Percentiles rank a stretch among this genome's conserved stretches.
Evolutionary conservation across 2,888 invertebrate genomes (phyloP).

Genomic region (Synanthedon myopaeformis): DNA sequence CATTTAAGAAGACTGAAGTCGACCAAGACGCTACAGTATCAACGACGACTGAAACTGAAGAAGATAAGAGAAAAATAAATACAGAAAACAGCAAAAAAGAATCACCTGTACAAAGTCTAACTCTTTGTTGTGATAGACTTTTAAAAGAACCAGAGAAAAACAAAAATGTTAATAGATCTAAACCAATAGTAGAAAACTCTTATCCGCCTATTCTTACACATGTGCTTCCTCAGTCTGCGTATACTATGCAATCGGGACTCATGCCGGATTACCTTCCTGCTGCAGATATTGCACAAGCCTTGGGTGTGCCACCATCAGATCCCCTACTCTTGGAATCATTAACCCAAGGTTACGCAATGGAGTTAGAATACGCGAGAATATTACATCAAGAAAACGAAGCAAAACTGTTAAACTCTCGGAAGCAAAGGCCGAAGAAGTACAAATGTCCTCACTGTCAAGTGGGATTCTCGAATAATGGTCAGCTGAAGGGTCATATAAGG

Average conservation of each 20-base stretch:
- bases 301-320: slow-evolving; percentile 58
- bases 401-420: slow-evolving; percentile 75
- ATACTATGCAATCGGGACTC: slow-evolving; percentile 25
- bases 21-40: slow-evolving; percentile 71
- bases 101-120: slow-evolving; percentile 50
- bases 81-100: slow-evolving; percentile 9
- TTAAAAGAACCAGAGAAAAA: slow-evolving; percentile 29
- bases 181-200: slow-evolving; percentile 8
- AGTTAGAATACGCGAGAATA: slow-evolving; percentile 77
- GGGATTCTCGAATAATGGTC: slow-evolving; percentile 94
- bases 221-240: slow-evolving; percentile 1
- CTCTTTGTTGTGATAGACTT: slow-evolving; percentile 48
- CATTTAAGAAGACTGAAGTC: slow-evolving; percentile 40
- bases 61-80: slow-evolving; percentile 15
- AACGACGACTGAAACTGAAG: slow-evolving; percentile 60
- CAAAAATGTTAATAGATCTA: slow-evolving; percentile 13
- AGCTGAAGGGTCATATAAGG: slow-evolving; percentile 89
- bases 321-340: slow-evolving; percentile 60
- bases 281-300: slow-evolving; percentile 52
- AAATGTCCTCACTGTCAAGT: slow-evolving; percentile 91
- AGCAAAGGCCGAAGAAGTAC: slow-evolving; percentile 90
- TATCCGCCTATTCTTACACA: not conserved
- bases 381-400: slow-evolving; percentile 78
- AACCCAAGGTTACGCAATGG: slow-evolving; percentile 72
- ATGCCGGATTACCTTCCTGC: slow-evolving; percentile 49